Percentiles rank a stretch among this genome's conserved stretches.
phyloP scores from a whole-genome alignment of 2,888 invertebrate species.

The Phengaris alcon region DNA sequence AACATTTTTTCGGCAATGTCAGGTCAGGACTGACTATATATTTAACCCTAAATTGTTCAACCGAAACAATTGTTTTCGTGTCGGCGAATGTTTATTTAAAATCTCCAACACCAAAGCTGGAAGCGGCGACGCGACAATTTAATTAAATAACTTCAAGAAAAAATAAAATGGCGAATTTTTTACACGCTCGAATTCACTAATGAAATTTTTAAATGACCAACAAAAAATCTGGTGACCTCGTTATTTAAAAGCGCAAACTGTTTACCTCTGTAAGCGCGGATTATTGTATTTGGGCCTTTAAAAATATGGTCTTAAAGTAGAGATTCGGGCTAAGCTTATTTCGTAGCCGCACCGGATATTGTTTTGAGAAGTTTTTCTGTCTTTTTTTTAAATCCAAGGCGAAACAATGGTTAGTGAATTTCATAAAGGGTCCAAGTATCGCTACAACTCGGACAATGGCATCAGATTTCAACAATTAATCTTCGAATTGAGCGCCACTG shows the following conservation, averaged over 20 bases:
- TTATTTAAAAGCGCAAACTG: constrained; percentile 62
- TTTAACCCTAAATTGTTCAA: constrained; percentile 2
- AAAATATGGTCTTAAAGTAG: constrained; percentile 31
- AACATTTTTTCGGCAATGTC: constrained; percentile 33
- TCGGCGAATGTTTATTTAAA: constrained; percentile 23
- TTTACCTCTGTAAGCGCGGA: constrained; percentile 42
- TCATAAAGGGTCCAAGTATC: constrained; percentile 67
- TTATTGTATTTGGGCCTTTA: constrained; percentile 35
- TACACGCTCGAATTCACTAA: constrained; percentile 70
- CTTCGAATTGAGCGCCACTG: constrained; percentile 63
- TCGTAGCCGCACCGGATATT: constrained; percentile 33
- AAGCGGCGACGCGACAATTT: constrained; percentile 40
- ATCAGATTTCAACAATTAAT: constrained; percentile 69
- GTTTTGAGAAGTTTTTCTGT: constrained; percentile 55
- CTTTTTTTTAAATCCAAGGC: constrained; percentile 62
- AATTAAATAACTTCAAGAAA: constrained; percentile 59
- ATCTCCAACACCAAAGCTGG: constrained; percentile 22
- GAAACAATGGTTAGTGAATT: constrained; percentile 70
- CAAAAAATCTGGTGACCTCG: constrained; percentile 69
- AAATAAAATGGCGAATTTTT: constrained; percentile 58
- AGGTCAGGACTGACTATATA: neutral
- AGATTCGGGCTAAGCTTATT: constrained; percentile 32
- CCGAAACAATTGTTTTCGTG: constrained; percentile 17
- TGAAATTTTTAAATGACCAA: constrained; percentile 75
- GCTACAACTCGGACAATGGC: constrained; percentile 64